These are phyloP conservation scores for Macrostomum cliftonense DNA, from an alignment of 2,888 invertebrate species.

Conservation along the genomic window DNA sequence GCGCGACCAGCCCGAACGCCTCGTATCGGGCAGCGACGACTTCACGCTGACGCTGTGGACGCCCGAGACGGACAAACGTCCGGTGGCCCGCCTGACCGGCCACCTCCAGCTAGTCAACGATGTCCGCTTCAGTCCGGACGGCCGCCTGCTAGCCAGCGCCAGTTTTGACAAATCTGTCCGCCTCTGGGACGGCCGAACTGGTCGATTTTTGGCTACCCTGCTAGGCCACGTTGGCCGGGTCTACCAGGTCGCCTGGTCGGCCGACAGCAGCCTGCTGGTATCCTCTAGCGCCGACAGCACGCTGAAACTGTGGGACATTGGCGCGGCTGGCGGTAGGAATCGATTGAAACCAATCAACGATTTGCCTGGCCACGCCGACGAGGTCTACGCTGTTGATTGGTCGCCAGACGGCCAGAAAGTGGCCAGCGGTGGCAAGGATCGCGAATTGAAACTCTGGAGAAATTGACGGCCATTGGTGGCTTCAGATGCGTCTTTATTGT, in stretches of 20 bases:
- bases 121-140: conserved; percentile 91
- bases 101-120: conserved; percentile 98
- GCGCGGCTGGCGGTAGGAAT: conserved; percentile 1
- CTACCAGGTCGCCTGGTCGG: conserved; percentile 87
- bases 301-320: conserved; percentile 85
- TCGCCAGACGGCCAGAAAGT: conserved; percentile 83
- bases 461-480: too few species aligned
- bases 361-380: conserved; percentile 93
- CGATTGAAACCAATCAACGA: conserved; percentile 54
- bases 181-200: conserved; percentile 75
- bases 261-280: conserved; percentile 78
- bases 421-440: conserved; percentile 92
- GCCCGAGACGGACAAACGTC: conserved; percentile 64
- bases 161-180: conserved; percentile 96
- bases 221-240: conserved; percentile 94
- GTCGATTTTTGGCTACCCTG: conserved; percentile 67
- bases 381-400: conserved; percentile 96
- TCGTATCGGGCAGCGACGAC: conserved; percentile 94
- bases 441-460: conserved; percentile 67
- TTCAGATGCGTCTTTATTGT: too few species aligned
- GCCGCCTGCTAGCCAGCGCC: conserved; percentile 75
- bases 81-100: conserved; percentile 67
- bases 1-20: conserved; percentile 50
- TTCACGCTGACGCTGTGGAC: conserved; percentile 87
- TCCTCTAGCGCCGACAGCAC: conserved; percentile 96